Conservation (phyloP, 2,797 vertebrate genomes). For the Microchirus variegatus region DNA sequence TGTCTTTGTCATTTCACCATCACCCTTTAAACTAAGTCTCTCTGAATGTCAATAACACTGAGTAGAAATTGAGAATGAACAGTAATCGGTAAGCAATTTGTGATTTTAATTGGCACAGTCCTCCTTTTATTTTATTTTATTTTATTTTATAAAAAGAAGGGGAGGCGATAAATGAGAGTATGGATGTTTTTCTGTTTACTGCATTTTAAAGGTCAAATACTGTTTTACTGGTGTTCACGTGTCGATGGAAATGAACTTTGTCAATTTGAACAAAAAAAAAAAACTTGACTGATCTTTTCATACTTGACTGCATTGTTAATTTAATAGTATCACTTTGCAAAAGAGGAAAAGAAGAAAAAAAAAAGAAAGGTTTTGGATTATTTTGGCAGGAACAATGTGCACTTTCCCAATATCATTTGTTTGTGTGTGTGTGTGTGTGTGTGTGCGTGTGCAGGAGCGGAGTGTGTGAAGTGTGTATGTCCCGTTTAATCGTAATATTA, state of each 20-base stretch:
- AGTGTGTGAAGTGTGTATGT: conserved; percentile 21
- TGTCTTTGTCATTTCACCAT: conserved; percentile 52
- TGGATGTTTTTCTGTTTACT: conserved; percentile 70
- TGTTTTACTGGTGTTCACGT: conserved; percentile 82
- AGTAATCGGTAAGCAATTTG: conserved; percentile 47
- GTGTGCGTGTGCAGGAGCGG: conserved; percentile 14
- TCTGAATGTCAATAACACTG: conserved; percentile 70
- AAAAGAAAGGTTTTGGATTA: conserved; percentile 47
- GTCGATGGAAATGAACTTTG: conserved; percentile 74
- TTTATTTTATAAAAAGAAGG: conserved; percentile 22
- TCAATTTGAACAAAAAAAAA: conserved; percentile 51
- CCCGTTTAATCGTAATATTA: conserved; percentile 56
- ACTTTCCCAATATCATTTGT: conserved; percentile 73
- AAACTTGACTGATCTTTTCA: conserved; percentile 82
- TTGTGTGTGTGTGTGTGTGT: conserved; percentile 20
- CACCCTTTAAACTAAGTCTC: conserved; percentile 32
- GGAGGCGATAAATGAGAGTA: conserved; percentile 63
- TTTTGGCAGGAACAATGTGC: conserved; percentile 75
- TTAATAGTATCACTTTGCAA: conserved; percentile 64
- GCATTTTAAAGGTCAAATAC: conserved; percentile 78
- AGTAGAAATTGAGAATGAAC: conserved; percentile 39
- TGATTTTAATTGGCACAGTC: conserved; percentile 44
- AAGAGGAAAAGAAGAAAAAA: conserved; percentile 17
- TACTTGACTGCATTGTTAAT: conserved; percentile 79
- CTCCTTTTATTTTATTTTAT: conserved; percentile 26